These are phyloP conservation scores for Theretra japonica DNA, from an alignment of 2,888 invertebrate genomes.

Conservation along the genomic window DNA sequence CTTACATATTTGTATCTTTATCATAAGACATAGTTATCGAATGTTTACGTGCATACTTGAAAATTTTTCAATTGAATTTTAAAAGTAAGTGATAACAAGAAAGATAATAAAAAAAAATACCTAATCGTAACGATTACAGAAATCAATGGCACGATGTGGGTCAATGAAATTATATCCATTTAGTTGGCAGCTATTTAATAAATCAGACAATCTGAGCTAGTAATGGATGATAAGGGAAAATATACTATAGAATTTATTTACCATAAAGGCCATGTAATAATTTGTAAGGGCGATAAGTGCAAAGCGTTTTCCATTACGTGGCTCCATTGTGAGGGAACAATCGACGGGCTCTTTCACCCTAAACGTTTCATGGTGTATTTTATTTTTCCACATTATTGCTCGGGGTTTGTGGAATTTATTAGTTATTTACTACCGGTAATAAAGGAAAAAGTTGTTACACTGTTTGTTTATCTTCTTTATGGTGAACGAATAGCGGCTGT, in stretches of 20 bases:
- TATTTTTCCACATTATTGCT: slow-evolving; percentile 20
- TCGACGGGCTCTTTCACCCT: slow-evolving; percentile 4
- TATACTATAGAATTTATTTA: neutral
- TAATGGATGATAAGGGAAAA: neutral
- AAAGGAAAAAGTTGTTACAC: neutral
- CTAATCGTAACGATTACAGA: too few species aligned
- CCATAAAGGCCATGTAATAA: slow-evolving; percentile 12
- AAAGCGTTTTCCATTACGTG: slow-evolving; percentile 17
- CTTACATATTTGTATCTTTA: too few species aligned
- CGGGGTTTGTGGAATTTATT: slow-evolving; percentile 11
- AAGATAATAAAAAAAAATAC: too few species aligned
- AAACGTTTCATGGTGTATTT: slow-evolving; percentile 16
- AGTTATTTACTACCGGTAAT: neutral
- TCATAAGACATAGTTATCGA: too few species aligned
- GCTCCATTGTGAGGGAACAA: slow-evolving; percentile 23
- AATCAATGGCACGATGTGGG: too few species aligned
- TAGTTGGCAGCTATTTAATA: neutral
- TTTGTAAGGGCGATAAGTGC: slow-evolving; percentile 18
- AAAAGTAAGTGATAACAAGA: too few species aligned
- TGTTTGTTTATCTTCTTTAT: slow-evolving; percentile 3
- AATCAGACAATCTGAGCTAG: neutral
- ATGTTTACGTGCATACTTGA: too few species aligned
- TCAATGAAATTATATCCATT: neutral
- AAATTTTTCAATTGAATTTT: too few species aligned
- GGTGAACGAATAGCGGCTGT: neutral